Evolutionary conservation across 2,888 invertebrate species (phyloP).

Genomic region (Dolomedes plantarius): DNA sequence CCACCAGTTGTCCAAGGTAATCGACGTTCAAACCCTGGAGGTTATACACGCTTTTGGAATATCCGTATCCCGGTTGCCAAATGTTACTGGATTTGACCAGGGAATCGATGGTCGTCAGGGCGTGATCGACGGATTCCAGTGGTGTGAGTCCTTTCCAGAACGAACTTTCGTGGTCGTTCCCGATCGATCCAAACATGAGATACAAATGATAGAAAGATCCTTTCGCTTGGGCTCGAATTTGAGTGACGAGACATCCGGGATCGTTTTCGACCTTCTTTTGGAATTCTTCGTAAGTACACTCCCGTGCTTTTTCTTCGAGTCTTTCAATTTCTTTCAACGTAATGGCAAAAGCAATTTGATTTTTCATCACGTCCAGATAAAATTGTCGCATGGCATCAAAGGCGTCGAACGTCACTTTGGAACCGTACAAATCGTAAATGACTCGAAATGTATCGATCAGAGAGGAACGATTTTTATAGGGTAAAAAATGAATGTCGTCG

Average conservation of each 20-base stretch:
- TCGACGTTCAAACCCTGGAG: background rate
- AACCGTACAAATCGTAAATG: constrained; percentile 31
- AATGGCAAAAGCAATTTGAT: background rate
- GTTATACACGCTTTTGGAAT: background rate
- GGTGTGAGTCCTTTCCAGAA: too few species aligned
- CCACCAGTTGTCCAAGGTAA: background rate
- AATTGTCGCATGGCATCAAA: constrained; percentile 13
- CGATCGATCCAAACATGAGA: background rate
- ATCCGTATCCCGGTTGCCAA: background rate
- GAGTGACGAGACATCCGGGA: background rate
- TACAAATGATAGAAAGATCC: background rate
- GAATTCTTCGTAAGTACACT: background rate
- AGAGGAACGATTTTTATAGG: constrained; percentile 4
- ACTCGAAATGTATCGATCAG: constrained; percentile 4
- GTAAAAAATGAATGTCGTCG: constrained; percentile 18
- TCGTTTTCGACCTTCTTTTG: background rate
- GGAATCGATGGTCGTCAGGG: too few species aligned
- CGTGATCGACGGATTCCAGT: too few species aligned
- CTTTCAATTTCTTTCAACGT: constrained; percentile 16
- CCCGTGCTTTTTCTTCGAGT: background rate
- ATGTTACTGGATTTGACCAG: too few species aligned
- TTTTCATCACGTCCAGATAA: constrained; percentile 10
- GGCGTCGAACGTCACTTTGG: background rate
- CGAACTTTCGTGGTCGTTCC: background rate
- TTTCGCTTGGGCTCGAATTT: background rate